Conservation (phyloP, 1,140 invertebrate genomes). For the Drosophila pruinosa region DNA sequence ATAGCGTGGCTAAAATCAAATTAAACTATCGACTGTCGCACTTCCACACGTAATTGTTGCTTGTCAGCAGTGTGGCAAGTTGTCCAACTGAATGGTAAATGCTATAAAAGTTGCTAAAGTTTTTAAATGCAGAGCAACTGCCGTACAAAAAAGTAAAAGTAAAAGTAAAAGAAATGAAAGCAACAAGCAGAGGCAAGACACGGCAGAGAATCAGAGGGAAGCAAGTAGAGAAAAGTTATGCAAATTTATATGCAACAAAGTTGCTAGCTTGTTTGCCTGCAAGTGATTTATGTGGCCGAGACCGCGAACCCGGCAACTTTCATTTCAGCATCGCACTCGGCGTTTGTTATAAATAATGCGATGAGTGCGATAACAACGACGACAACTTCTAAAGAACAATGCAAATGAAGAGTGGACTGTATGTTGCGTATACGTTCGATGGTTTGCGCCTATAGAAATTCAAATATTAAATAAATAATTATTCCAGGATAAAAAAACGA, state of each 20-base stretch:
- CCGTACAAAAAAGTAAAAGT: neutral
- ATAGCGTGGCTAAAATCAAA: slow-evolving; percentile 51
- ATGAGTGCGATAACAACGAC: neutral
- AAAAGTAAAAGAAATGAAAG: neutral
- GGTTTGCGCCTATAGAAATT: slow-evolving; percentile 30
- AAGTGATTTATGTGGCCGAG: slow-evolving; percentile 74
- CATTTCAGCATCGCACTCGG: slow-evolving; percentile 31
- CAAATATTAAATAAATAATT: slow-evolving; percentile 29
- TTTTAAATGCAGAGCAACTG: slow-evolving; percentile 48
- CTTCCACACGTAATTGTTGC: slow-evolving; percentile 54
- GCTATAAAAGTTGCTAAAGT: slow-evolving; percentile 61
- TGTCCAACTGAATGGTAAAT: slow-evolving; percentile 46
- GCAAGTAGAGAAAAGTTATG: slow-evolving; percentile 56
- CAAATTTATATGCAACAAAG: slow-evolving; percentile 76
- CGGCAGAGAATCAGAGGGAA: neutral
- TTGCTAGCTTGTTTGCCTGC: slow-evolving; percentile 68
- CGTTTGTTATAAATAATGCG: slow-evolving; percentile 61
- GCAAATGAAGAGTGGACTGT: slow-evolving; percentile 34
- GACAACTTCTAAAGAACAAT: slow-evolving; percentile 10
- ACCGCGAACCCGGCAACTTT: slow-evolving; percentile 52
- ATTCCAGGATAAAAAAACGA: too few relatives aligned
- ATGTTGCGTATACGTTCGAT: slow-evolving; percentile 33
- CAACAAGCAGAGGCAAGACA: neutral
- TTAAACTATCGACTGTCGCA: slow-evolving; percentile 58
- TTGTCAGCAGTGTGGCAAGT: slow-evolving; percentile 17